Evolutionary conservation across 2,888 invertebrate genomes (phyloP).

Genomic region (Mayetiola destructor): DNA sequence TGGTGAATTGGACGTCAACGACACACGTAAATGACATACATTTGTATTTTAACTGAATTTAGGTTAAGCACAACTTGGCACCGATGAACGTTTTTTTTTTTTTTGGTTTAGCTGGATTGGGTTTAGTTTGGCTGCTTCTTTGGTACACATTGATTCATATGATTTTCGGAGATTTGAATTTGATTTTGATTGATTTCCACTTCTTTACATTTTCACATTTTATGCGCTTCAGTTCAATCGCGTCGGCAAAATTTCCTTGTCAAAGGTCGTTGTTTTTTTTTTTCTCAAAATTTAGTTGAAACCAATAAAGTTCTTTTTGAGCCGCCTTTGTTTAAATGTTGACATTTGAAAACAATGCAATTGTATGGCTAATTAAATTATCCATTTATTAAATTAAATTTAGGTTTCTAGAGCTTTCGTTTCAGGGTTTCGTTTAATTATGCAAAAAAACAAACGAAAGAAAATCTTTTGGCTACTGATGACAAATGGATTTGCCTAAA

Average conservation of each 20-base stretch:
- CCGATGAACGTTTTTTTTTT: conserved; percentile 1
- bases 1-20: not conserved
- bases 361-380: conserved; percentile 3
- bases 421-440: not conserved
- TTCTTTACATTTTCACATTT: too few species aligned
- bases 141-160: not conserved
- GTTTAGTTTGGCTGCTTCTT: not conserved
- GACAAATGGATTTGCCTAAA: not conserved
- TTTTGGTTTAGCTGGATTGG: not conserved
- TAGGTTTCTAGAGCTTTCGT: conserved; percentile 5
- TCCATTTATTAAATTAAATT: not conserved
- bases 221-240: too few species aligned
- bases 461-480: not conserved
- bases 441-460: not conserved
- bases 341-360: not conserved
- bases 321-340: not conserved
- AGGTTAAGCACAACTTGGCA: conserved; percentile 5
- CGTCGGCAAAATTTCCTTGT: not conserved
- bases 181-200: too few species aligned
- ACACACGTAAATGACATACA: not conserved
- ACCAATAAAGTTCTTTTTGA: not conserved
- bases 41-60: not conserved
- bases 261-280: not conserved
- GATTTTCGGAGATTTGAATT: too few species aligned
- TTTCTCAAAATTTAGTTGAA: not conserved